These are phyloP conservation scores for Melanotus villosus DNA, from an alignment of 2,888 invertebrate genomes.

Conservation along the genomic window DNA sequence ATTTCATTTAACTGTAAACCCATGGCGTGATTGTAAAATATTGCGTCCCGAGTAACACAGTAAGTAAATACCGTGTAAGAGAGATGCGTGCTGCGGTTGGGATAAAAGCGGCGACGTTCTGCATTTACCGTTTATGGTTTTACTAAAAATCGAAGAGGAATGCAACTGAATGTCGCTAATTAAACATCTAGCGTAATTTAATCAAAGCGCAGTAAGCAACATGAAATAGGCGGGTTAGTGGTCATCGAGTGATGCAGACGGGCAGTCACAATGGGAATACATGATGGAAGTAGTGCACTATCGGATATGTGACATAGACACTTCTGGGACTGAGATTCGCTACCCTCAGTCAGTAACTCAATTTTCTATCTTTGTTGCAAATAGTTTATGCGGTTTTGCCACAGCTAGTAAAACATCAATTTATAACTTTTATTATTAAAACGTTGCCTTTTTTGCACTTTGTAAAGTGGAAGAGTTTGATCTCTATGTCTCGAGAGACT, in stretches of 20 bases:
- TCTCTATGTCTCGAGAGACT: no score
- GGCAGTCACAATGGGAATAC: constrained; percentile 38
- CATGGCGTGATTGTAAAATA: constrained; percentile 26
- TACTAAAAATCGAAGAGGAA: constrained; percentile 30
- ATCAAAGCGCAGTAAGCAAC: constrained; percentile 36
- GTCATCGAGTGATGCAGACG: constrained; percentile 36
- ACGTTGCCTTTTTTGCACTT: neutral
- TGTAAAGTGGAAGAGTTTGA: no score
- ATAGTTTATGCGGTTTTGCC: constrained; percentile 30
- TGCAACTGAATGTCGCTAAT: constrained; percentile 25
- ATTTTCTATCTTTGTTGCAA: constrained; percentile 37
- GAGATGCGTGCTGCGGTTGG: constrained; percentile 32
- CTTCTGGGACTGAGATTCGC: constrained; percentile 30
- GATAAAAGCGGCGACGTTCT: constrained; percentile 24
- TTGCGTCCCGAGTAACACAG: constrained; percentile 27
- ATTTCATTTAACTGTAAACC: constrained; percentile 32
- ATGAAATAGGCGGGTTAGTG: constrained; percentile 43
- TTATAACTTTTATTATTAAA: constrained; percentile 29
- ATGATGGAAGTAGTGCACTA: constrained; percentile 36
- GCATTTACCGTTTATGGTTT: constrained; percentile 20
- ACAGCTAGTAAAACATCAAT: constrained; percentile 30
- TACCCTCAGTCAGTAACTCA: constrained; percentile 29
- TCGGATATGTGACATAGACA: constrained; percentile 37
- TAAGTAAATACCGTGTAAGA: constrained; percentile 32
- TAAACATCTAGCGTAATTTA: constrained; percentile 37